A percentile compares a stretch with the other conserved stretches of the same genome.
phyloP scores from a whole-genome alignment of 2,113 vertebrate genomes.

The Equus quagga region DNA sequence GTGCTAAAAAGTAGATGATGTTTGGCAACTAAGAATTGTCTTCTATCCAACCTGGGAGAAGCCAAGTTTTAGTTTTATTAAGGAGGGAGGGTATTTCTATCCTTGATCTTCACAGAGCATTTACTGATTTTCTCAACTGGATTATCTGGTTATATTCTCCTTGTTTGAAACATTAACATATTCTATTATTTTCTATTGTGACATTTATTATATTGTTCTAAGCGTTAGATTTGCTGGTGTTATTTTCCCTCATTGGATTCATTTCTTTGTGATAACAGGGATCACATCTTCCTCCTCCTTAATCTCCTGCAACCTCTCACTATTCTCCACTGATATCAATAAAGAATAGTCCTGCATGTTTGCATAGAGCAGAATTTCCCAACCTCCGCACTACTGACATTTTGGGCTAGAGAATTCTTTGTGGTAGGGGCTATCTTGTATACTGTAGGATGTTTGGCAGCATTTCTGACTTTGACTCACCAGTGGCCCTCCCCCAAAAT shows the following conservation, averaged over 20 bases:
- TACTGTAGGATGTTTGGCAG: rapidly evolving
- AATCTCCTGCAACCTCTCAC: not conserved
- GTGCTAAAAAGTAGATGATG: not conserved
- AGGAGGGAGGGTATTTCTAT: not conserved
- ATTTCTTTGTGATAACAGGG: not conserved
- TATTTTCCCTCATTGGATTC: not conserved
- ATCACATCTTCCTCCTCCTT: not conserved
- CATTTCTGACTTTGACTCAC: not conserved
- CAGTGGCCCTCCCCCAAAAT: not conserved
- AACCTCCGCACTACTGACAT: rapidly evolving
- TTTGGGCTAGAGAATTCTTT: not conserved
- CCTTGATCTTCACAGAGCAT: not conserved
- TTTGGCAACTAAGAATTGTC: not conserved
- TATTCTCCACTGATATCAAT: not conserved
- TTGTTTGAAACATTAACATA: not conserved
- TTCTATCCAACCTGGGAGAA: not conserved
- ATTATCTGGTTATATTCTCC: not conserved
- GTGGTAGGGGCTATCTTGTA: not conserved
- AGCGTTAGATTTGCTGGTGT: not conserved
- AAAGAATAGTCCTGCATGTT: rapidly evolving
- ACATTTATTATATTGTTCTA: not conserved
- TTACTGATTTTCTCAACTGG: not conserved
- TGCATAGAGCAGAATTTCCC: not conserved
- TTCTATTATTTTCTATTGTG: not conserved
- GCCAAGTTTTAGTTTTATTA: not conserved